Evolutionary conservation across 2,797 vertebrate genomes (phyloP), one percentile per base, ranked within the genome.

Genomic region (Pelobates cultripes): DNA sequence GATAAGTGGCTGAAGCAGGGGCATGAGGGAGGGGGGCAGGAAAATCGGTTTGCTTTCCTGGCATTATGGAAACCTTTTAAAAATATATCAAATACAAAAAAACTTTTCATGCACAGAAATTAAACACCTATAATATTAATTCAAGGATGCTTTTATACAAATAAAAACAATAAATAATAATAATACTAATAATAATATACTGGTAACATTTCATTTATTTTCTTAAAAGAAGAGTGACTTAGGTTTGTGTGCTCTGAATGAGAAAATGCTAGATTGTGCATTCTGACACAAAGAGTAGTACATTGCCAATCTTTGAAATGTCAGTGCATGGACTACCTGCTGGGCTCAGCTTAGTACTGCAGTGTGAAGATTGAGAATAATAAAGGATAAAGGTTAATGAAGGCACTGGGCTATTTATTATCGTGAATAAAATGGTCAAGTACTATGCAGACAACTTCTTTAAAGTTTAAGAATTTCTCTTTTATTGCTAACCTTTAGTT

Each of bases 301-400:
- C 84, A 89, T 87, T 92, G 85, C 86, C 91, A 90, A 0, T 88
- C 88, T 92, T 87, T 88, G 87, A 94, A 95, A 94, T 94, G 92
- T 92, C 93, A 93, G 80, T 87, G 87, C 76, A 74, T 85, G 86
- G 90, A 81, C 84, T 90, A 88, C 91, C 92, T 90, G 90, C 92
- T 91, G 92, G 85, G 91, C 84, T 90, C 79, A 17, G 87, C 84
- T 89, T 76, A 84, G 86, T 88, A 66, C 86, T 85, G 28, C 0
- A 3, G 79, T 91, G 85, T 79, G 87, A 90, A 90, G 86, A 67
- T 82, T 89, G 88, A 81, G 92, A 92, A 91, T 92, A 90, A 91
- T 90, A 87, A 88, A 88, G 86, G 85, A 89, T 87, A 94, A 96
- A 94, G 93, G 93, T 96, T 95, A 96, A 96, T 94, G 92, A 95